phyloP scores from a whole-genome alignment of 1,140 invertebrate genomes.

The Ephestia elutella region DNA sequence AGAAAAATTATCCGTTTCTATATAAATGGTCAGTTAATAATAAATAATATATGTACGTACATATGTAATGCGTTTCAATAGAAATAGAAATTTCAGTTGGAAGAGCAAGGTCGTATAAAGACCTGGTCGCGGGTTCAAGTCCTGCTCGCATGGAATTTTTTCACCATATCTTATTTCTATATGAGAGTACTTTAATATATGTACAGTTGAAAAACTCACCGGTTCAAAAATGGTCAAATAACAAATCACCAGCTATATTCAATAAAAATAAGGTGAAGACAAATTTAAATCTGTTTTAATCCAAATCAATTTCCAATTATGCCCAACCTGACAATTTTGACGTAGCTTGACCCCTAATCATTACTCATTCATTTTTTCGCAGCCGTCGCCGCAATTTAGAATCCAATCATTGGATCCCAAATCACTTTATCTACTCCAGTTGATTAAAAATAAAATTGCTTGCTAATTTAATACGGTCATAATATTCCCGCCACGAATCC shows the following conservation, averaged over 20 bases:
- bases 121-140: no score
- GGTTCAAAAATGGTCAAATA: no score
- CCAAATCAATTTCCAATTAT: not conserved
- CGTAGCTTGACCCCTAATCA: not conserved
- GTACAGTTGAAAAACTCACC: no score
- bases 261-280: not conserved
- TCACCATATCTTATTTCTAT: no score
- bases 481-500: slow-evolving; percentile 36
- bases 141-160: no score
- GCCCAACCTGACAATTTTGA: not conserved
- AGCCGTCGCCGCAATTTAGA: slow-evolving; percentile 1
- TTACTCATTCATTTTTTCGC: slow-evolving; percentile 3
- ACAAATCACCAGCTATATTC: not conserved
- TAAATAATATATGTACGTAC: no score
- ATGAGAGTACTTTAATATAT: no score
- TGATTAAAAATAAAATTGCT: slow-evolving; percentile 25
- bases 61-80: no score
- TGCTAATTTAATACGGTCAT: slow-evolving; percentile 32
- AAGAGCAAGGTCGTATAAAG: no score
- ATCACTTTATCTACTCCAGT: slow-evolving; percentile 16
- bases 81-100: no score
- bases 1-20: no score
- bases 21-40: no score
- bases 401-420: not conserved
- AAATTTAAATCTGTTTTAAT: not conserved